Evolutionary conservation across 2,888 invertebrate species (phyloP).

Genomic region (Oscheius sp.): DNA sequence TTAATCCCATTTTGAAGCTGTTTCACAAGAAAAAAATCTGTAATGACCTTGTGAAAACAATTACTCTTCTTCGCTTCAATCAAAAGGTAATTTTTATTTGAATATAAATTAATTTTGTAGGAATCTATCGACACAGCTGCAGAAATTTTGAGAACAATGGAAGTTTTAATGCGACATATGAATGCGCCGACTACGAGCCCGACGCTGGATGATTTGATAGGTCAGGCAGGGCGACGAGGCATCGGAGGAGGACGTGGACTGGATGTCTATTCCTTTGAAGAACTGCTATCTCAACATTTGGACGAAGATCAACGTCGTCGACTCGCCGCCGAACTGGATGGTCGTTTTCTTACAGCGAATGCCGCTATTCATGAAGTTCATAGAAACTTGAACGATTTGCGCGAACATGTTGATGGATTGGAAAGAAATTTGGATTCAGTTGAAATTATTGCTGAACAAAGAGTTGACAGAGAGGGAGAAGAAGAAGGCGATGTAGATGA

Average conservation of each 20-base stretch:
- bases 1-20: constrained; percentile 40
- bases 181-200: constrained; percentile 1
- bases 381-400: not conserved
- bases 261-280: constrained; percentile 7
- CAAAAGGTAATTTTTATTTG: constrained; percentile 27
- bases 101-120: constrained; percentile 8
- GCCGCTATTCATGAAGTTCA: not conserved
- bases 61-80: constrained; percentile 41
- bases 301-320: constrained; percentile 7
- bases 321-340: not conserved
- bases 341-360: not conserved
- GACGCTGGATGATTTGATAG: not conserved
- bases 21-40: constrained; percentile 55
- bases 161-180: constrained; percentile 46
- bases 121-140: constrained; percentile 52
- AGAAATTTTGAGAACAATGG: constrained; percentile 56
- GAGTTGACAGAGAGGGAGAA: constrained; percentile 30
- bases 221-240: not conserved
- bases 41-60: constrained; percentile 52
- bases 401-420: not conserved
- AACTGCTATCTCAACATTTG: not conserved
- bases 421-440: not conserved
- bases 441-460: not conserved
- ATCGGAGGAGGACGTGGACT: constrained; percentile 6
- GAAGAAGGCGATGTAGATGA: constrained; percentile 23